Evolutionary conservation across 2,888 invertebrate species (phyloP).

Genomic region (Neoaliturus tenellus): DNA sequence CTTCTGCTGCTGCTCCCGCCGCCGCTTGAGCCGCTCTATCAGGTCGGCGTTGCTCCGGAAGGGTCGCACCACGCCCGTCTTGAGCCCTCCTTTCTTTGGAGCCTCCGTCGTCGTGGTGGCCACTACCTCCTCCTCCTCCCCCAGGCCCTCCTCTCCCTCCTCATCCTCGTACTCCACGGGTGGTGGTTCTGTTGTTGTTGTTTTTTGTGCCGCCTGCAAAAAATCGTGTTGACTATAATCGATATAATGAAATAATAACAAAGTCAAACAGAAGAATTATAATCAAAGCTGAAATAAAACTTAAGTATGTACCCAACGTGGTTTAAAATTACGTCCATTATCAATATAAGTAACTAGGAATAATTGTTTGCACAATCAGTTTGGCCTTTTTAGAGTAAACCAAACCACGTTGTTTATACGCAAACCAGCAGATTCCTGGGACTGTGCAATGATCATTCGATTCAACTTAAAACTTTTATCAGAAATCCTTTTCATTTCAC

Average conservation of each 20-base stretch:
- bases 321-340: too few species aligned
- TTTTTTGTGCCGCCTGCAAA: conserved; percentile 48
- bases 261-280: not conserved
- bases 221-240: not conserved
- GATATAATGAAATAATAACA: not conserved
- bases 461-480: too few species aligned
- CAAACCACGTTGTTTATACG: too few species aligned
- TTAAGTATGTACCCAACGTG: too few species aligned
- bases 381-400: too few species aligned
- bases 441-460: too few species aligned
- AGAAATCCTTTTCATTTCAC: too few species aligned
- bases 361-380: too few species aligned
- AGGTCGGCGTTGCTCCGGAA: conserved; percentile 67
- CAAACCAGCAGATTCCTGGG: too few species aligned
- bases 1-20: conserved; percentile 58
- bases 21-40: conserved; percentile 66
- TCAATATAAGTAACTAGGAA: too few species aligned
- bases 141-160: conserved; percentile 57
- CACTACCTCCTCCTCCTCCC: conserved; percentile 44
- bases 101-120: conserved; percentile 63
- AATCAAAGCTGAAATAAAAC: too few species aligned
- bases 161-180: conserved; percentile 58
- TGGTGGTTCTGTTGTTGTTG: conserved; percentile 57
- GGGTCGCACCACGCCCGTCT: conserved; percentile 63
- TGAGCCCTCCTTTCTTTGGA: conserved; percentile 60